Percentiles rank a stretch among this genome's conserved stretches.
phyloP scores from a whole-genome alignment of 2,113 vertebrate genomes.

The Phylloscopus whistleri region DNA sequence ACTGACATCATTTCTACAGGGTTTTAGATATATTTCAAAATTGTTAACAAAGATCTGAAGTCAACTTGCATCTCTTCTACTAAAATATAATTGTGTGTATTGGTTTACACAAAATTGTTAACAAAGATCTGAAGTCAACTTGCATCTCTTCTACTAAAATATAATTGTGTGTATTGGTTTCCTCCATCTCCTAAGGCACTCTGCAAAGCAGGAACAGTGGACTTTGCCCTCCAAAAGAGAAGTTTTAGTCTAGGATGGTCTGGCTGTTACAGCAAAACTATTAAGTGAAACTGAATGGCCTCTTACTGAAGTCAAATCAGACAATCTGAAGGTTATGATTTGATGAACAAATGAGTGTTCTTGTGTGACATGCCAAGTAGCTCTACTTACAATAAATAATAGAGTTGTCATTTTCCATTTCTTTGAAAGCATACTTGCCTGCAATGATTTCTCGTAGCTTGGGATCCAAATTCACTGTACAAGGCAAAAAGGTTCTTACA shows the following conservation, averaged over 20 bases:
- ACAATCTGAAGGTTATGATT: neutral
- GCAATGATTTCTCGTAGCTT: constrained; percentile 98
- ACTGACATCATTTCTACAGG: neutral
- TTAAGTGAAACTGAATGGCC: neutral
- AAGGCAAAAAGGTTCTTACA: constrained; percentile 93
- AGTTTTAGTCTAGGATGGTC: neutral
- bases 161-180: neutral
- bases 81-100: neutral
- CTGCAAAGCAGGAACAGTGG: neutral
- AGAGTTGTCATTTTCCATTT: neutral
- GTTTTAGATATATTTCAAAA: neutral
- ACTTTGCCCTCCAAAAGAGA: neutral
- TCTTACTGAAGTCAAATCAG: neutral
- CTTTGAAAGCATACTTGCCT: constrained; percentile 70
- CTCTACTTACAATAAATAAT: neutral
- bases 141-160: neutral
- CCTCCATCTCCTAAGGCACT: neutral
- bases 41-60: neutral
- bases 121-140: neutral
- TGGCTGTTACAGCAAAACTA: neutral
- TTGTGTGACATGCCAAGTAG: neutral
- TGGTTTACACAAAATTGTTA: neutral
- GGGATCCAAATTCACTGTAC: constrained; percentile 96
- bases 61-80: neutral
- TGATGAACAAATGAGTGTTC: neutral